A percentile compares a stretch with the other conserved stretches of the same genome.
phyloP scores from a whole-genome alignment of 2,113 vertebrate genomes.

The Gracilinanus agilis region DNA sequence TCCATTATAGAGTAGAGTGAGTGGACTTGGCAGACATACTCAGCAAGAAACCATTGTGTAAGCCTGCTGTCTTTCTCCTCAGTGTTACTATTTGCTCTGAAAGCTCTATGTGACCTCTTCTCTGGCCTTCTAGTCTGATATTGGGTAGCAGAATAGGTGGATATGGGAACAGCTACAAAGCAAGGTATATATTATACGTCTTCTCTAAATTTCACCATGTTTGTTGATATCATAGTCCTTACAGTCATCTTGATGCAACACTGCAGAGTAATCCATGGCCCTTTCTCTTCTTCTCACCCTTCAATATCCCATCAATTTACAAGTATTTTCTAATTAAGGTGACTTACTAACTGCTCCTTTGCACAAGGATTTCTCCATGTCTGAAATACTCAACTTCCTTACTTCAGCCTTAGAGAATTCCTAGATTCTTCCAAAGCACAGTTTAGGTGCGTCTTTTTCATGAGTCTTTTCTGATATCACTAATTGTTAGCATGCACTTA shows the following conservation, averaged over 20 bases:
- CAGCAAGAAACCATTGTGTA: not conserved
- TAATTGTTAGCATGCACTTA: not conserved
- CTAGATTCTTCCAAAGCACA: not conserved
- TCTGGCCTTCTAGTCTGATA: not conserved
- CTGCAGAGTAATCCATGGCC: not conserved
- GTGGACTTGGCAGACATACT: not conserved
- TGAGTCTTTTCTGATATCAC: not conserved
- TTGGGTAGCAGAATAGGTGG: not conserved
- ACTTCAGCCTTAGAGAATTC: not conserved
- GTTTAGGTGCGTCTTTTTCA: not conserved
- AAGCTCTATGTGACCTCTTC: not conserved
- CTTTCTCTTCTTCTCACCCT: not conserved
- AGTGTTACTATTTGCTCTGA: not conserved
- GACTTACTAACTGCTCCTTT: not conserved
- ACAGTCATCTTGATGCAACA: not conserved
- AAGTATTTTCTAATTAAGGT: not conserved
- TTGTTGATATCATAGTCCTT: not conserved
- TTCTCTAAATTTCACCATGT: not conserved
- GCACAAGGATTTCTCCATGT: not conserved
- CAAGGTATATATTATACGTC: not conserved
- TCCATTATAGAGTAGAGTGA: not conserved
- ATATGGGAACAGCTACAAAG: not conserved
- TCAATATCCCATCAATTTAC: not conserved
- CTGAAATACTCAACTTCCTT: not conserved
- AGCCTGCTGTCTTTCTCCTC: not conserved